Evolutionary conservation across 2,113 vertebrate genomes (phyloP).

Genomic region (Corythornis cristatus): DNA sequence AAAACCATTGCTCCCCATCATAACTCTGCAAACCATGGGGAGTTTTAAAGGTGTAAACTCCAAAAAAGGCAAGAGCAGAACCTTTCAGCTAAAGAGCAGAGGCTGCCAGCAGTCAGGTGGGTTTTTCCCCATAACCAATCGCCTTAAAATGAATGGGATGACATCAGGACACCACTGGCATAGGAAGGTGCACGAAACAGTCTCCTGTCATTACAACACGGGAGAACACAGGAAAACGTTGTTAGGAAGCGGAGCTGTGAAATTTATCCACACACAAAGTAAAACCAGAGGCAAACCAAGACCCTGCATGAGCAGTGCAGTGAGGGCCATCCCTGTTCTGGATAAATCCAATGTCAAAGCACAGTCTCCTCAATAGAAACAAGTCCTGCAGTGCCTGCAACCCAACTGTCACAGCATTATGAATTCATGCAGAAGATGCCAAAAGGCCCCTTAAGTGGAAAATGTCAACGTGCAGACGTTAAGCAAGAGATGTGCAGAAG

Average conservation of each 20-base stretch:
- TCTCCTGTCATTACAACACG: neutral
- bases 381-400: neutral
- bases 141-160: neutral
- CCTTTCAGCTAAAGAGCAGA: neutral
- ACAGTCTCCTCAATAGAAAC: neutral
- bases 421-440: neutral
- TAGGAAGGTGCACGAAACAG: neutral
- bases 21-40: neutral
- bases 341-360: neutral
- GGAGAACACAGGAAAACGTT: neutral
- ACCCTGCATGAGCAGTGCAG: neutral
- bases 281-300: neutral
- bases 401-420: neutral
- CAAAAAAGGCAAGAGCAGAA: neutral
- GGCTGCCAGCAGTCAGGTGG: neutral
- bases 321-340: neutral
- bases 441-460: slow-evolving; percentile 19
- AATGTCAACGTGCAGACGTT: neutral
- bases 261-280: neutral
- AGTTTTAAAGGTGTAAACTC: neutral
- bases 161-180: neutral
- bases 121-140: neutral
- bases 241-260: neutral
- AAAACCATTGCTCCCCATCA: neutral
- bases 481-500: neutral